Conservation (phyloP, 2,888 invertebrate species). For the Tetheella fluctuosa region DNA sequence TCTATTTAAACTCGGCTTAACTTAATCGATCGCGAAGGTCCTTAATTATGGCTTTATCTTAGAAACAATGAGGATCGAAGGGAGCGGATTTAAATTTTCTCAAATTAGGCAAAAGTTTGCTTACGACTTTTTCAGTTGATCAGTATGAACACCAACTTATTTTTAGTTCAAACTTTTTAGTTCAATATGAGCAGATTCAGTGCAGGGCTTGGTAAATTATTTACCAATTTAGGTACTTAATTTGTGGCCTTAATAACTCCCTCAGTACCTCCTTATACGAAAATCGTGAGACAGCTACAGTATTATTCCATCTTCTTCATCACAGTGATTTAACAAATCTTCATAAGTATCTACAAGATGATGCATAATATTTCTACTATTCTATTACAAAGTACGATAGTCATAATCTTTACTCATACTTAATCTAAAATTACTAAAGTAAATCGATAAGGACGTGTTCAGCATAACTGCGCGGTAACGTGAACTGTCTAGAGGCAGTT, state of each 20-base stretch:
- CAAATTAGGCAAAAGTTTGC: slow-evolving; percentile 58
- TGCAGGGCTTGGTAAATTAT: background rate
- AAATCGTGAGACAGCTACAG: too few relatives aligned
- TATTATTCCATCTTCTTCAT: slow-evolving; percentile 16
- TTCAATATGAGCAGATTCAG: background rate
- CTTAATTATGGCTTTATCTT: slow-evolving; percentile 83
- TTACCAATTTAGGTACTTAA: too few relatives aligned
- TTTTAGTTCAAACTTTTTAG: background rate
- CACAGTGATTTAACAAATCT: too few relatives aligned
- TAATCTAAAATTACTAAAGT: background rate
- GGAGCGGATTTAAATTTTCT: slow-evolving; percentile 65
- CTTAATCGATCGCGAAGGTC: slow-evolving; percentile 83
- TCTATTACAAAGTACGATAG: background rate
- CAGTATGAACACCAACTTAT: background rate
- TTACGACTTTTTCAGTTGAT: background rate
- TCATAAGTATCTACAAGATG: too few relatives aligned
- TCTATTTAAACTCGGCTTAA: slow-evolving; percentile 83
- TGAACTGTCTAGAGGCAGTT: slow-evolving; percentile 44
- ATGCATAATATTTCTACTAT: background rate
- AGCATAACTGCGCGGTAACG: slow-evolving; percentile 24
- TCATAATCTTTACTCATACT: slow-evolving; percentile 1
- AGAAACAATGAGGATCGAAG: slow-evolving; percentile 73
- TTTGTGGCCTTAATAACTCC: too few relatives aligned
- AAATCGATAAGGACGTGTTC: slow-evolving; percentile 22
- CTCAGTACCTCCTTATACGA: too few relatives aligned